Base-by-base conservation (phyloP, 2,113 vertebrate genomes). In the Larimichthys polyactis region DNA sequence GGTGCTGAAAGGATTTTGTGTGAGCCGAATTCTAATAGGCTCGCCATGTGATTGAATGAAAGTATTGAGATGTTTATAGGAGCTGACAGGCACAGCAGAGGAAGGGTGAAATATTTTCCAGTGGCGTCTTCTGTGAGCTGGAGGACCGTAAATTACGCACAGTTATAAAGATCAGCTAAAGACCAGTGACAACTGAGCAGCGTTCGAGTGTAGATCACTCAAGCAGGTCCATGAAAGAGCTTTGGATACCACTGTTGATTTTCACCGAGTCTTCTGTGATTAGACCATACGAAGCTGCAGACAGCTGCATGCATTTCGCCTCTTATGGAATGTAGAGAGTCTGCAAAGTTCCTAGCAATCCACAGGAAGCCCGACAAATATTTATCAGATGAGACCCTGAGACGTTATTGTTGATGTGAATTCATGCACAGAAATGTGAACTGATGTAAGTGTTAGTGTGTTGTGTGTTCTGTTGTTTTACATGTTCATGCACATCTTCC, bases 331-430 rank as follows among this genome's bases (percentile, higher is more conserved):
- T 51, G 49, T 44, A 15, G 44, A 15, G 44, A 46, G 44, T 46
- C 44, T 46, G 44, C 12, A 44, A 12, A 44, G 32, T 65, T 80
- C 72, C 49, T 79, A 67, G 71, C 48, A 1, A 12, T 72, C 68
- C 76, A 2, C 20, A 40, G 76, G 32, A 87, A 76, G 58, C 69
- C 43, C 17, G 51, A 62, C 63, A 72, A 70, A 78, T 74, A 77
- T 77, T 78, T 73, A 79, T 89, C 75, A 68, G 27, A 67, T 11
- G 43, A 15, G 14, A 19, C 40, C 20, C 19, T 9, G 36, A 40
- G 36, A 40, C 36, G 17, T 46, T 52, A 29, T 9, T 44, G n/a
- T n/a, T 44, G 60, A 51, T 71, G 22, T 5, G 19, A 40, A 7
- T 36, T 11, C 29, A 43, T 16, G n/a, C 60, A 60, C 17, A 58